Evolutionary conservation across 2,113 vertebrate genomes (phyloP).

Genomic region (Oreochromis niloticus): DNA sequence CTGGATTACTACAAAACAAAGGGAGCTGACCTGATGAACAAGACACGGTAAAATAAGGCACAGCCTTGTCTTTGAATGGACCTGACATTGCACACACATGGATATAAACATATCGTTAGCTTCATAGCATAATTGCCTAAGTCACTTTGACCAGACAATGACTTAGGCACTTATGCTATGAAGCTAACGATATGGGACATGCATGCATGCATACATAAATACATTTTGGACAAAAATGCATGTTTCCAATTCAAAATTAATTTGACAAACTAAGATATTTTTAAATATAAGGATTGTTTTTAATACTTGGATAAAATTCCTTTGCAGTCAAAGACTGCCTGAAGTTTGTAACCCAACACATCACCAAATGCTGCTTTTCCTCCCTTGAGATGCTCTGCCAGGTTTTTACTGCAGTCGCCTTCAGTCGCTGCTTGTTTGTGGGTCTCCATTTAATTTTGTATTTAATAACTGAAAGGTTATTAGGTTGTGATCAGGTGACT

Average conservation of each 20-base stretch:
- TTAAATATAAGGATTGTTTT: neutral
- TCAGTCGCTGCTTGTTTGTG: neutral
- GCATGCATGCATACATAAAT: fast-evolving
- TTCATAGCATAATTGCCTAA: no score
- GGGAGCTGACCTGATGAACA: conserved; percentile 91
- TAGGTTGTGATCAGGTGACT: neutral
- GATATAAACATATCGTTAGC: neutral
- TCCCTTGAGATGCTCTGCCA: neutral
- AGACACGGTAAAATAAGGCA: conserved; percentile 77
- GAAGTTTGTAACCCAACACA: neutral
- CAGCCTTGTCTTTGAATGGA: neutral
- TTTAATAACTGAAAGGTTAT: neutral
- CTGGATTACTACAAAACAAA: conserved; percentile 98
- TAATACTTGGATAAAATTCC: neutral
- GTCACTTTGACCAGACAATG: no score
- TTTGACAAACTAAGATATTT: neutral
- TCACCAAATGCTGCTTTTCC: neutral
- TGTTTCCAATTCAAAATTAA: neutral
- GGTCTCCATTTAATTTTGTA: neutral
- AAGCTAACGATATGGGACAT: no score
- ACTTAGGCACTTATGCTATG: no score
- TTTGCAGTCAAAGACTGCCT: neutral
- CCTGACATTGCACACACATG: neutral
- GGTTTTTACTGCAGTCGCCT: neutral
- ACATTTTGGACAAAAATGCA: neutral